Evolutionary conservation across 2,797 vertebrate genomes (phyloP).

Genomic region (Myoxocephalus aenaeus): DNA sequence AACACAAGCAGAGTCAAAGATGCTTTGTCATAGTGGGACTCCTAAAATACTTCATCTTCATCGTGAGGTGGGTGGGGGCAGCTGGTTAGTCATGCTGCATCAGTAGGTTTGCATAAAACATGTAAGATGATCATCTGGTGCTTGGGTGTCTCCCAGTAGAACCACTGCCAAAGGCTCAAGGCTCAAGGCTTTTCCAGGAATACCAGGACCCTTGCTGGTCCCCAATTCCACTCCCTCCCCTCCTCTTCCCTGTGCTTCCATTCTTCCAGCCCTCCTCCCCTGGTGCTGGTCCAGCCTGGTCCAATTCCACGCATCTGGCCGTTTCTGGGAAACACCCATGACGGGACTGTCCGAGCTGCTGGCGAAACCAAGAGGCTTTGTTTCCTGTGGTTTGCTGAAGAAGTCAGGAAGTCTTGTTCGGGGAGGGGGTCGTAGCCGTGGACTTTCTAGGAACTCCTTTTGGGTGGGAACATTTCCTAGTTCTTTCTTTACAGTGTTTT

Average conservation of each 20-base stretch:
- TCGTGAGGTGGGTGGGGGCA: constrained; percentile 25
- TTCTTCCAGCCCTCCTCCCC: constrained; percentile 19
- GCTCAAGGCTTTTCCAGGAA: constrained; percentile 53
- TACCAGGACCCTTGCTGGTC: constrained; percentile 38
- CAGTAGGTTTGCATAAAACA: constrained; percentile 41
- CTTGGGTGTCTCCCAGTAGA: constrained; percentile 50
- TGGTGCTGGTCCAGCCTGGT: constrained; percentile 53
- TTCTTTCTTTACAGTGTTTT: not conserved
- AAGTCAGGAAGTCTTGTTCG: constrained; percentile 32
- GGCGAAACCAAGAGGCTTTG: constrained; percentile 67
- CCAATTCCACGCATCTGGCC: constrained; percentile 71
- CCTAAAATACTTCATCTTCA: constrained; percentile 28
- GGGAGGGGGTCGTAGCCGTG: constrained; percentile 26
- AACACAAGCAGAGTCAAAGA: not conserved
- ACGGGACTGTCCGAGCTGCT: constrained; percentile 49
- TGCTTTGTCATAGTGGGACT: constrained; percentile 18
- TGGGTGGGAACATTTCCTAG: constrained; percentile 23
- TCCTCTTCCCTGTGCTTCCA: constrained; percentile 16
- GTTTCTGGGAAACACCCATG: constrained; percentile 77
- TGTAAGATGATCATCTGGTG: constrained; percentile 47
- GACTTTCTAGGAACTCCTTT: constrained; percentile 66
- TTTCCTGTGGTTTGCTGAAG: constrained; percentile 46
- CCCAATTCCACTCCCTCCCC: constrained; percentile 27
- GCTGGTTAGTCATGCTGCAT: constrained; percentile 47
- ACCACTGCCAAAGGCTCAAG: constrained; percentile 43